These are phyloP conservation scores for Decapterus maruadsi DNA, from an alignment of 2,797 vertebrate genomes.

Conservation along the genomic window DNA sequence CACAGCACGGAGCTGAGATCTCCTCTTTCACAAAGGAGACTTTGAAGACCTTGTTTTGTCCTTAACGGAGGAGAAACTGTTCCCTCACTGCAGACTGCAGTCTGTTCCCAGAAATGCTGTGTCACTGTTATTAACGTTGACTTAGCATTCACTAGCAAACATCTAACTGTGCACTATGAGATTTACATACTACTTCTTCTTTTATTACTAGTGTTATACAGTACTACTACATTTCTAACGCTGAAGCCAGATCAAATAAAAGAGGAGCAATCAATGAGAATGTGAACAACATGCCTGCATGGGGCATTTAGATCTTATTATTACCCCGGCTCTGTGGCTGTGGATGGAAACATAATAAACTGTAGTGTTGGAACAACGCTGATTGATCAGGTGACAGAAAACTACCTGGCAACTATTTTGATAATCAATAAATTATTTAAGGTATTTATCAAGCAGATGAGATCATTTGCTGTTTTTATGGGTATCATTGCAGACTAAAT, in stretches of 20 bases:
- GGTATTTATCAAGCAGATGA: no score
- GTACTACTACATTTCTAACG: background rate
- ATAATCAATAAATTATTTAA: background rate
- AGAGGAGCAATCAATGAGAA: background rate
- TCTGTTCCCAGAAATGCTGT: slow-evolving; percentile 62
- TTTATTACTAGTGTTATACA: no score
- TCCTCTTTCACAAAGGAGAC: slow-evolving; percentile 16
- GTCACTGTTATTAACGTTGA: slow-evolving; percentile 55
- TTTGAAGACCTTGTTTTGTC: slow-evolving; percentile 45
- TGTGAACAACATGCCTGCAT: background rate
- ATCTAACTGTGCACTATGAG: slow-evolving; percentile 5
- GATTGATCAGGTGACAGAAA: background rate
- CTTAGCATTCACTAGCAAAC: slow-evolving; percentile 13
- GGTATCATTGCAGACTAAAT: background rate
- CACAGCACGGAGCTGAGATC: slow-evolving; percentile 20
- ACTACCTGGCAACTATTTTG: background rate
- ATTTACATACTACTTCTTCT: background rate
- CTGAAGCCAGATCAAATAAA: background rate
- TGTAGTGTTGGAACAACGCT: background rate
- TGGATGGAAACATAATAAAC: background rate
- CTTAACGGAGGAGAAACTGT: slow-evolving; percentile 49
- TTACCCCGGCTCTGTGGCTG: background rate
- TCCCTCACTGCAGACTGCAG: slow-evolving; percentile 59
- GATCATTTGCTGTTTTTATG: background rate
- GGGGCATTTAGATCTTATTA: background rate